Evolutionary conservation across 2,113 vertebrate genomes (phyloP), one percentile per base, ranked within the genome.

Genomic region (Myanophis thanlyinensis): DNA sequence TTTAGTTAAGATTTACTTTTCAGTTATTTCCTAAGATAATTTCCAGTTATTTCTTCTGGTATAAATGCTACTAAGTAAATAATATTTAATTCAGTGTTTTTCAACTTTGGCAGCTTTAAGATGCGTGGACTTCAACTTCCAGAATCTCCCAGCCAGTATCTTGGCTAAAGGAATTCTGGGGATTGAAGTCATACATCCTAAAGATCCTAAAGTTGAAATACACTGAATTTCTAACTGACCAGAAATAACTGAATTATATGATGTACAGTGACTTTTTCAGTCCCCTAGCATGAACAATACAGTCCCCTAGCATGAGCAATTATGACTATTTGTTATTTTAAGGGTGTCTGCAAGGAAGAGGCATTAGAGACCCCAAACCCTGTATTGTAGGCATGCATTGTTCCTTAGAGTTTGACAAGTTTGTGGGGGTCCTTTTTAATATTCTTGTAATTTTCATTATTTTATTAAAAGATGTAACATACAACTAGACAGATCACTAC

Each of bases 181-280:
- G 4, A 35, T 35, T 12, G 12, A 73, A 35, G 12, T 35, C 30
- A 73, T 18, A n/a, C 12, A 73, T 30, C 12, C 35, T 73, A 73
- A 73, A 73, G 30, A n/a, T 73, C 27, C 62, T 35, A n/a, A 73
- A n/a, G 12, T 35, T 73, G 62, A 73, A 73, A 73, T 35, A 73
- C 13, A 73, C n/a, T 73, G 62, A 73, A 73, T 73, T 35, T 35
- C 62, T 35, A 73, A 10, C 62, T 67, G 62, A 40, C 62, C 67
- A 89, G 51, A 92, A 85, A 92, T 89, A 92, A 84, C 62, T 89
- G 49, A n/a, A 92, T 92, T 92, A 73, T 92, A 73, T 92, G 88
- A 67, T 89, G 91, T 84, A 49, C 62, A 85, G 27, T 89, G 62
- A 92, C 54, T 48, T 52, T 48, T 59, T 59, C 56, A 59, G 25